Conservation (phyloP, 2,888 invertebrate genomes). For the Metellina segmentata region DNA sequence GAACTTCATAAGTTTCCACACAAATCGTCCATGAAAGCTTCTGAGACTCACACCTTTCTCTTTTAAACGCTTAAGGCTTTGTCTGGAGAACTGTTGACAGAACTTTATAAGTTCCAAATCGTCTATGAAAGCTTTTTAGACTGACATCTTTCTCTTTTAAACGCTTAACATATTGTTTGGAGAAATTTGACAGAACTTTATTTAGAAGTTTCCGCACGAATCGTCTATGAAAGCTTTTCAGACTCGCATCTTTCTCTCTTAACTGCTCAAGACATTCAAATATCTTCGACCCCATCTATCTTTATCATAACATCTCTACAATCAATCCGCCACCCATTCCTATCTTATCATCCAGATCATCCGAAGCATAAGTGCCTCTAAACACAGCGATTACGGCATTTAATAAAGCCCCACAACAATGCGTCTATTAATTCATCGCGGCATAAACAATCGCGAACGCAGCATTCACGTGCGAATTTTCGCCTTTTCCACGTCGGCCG, state of each 20-base stretch:
- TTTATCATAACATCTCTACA: not conserved
- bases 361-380: not conserved
- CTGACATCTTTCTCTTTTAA: not conserved
- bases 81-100: no score
- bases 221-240: no score
- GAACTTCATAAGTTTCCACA: no score
- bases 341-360: not conserved
- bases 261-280: not conserved
- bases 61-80: no score
- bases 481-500: not conserved
- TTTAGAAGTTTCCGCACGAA: no score
- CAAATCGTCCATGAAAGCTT: no score
- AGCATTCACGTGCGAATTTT: slow-evolving; percentile 2
- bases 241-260: no score
- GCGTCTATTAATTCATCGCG: slow-evolving; percentile 14
- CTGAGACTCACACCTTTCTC: no score
- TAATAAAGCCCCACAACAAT: slow-evolving; percentile 24
- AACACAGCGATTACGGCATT: not conserved
- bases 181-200: no score
- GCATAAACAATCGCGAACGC: slow-evolving; percentile 2
- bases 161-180: not conserved
- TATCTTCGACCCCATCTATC: not conserved
- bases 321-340: not conserved
- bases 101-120: no score
- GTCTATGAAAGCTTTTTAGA: no score